A percentile compares a stretch with the other conserved stretches of the same genome.
These are phyloP conservation scores for Perodicticus potto DNA, from an alignment of 2,797 vertebrate genomes.

Conservation along the genomic window DNA sequence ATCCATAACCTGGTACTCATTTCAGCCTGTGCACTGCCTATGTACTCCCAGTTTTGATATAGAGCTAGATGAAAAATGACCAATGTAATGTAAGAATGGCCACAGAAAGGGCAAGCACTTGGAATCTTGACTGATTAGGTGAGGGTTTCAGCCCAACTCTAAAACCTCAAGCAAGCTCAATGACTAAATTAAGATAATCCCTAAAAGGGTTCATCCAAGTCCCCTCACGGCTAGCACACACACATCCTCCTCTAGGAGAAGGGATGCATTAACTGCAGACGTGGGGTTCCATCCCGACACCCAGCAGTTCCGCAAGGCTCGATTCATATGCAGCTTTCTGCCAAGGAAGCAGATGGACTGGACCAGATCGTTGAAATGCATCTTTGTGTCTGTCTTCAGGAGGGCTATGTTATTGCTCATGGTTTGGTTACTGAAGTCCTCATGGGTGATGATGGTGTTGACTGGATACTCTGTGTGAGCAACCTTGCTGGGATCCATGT, in stretches of 20 bases:
- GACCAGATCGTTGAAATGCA: conserved; percentile 60
- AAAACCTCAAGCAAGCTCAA: not conserved
- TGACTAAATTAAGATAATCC: not conserved
- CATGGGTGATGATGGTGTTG: conserved; percentile 50
- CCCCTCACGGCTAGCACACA: conserved; percentile 38
- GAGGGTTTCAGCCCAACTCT: conserved; percentile 2
- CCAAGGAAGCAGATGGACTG: conserved; percentile 79
- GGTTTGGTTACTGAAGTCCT: conserved; percentile 66
- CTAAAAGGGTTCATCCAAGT: not conserved
- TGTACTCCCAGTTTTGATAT: not conserved
- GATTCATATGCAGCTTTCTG: not conserved
- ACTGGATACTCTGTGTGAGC: conserved; percentile 47
- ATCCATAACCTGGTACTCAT: not conserved
- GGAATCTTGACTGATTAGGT: not conserved
- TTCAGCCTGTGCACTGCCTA: not conserved
- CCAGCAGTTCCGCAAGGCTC: conserved; percentile 71
- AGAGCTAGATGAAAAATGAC: not conserved
- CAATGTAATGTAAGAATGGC: not conserved
- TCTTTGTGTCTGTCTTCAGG: conserved; percentile 68
- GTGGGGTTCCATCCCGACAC: conserved; percentile 82
- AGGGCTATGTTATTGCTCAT: conserved; percentile 74
- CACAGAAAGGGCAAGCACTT: not conserved
- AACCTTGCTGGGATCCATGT: not conserved
- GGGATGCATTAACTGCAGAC: conserved; percentile 68
- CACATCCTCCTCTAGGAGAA: conserved; percentile 57